A percentile compares a stretch with the other conserved stretches of the same genome.
These are phyloP conservation scores for Lasioglossum calceatum DNA, from an alignment of 2,888 invertebrate species.

Conservation along the genomic window DNA sequence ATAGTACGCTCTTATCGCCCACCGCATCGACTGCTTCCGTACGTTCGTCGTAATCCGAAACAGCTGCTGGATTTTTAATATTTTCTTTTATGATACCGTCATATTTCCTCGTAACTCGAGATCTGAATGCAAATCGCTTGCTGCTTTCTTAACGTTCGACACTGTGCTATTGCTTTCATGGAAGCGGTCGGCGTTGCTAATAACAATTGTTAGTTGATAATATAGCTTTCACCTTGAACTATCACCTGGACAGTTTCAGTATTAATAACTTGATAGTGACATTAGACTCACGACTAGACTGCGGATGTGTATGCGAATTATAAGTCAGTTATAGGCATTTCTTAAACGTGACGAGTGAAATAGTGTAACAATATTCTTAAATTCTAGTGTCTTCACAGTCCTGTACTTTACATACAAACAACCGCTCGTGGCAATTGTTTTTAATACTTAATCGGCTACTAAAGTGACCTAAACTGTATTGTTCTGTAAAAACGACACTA, in stretches of 20 bases:
- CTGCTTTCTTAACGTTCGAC: neutral
- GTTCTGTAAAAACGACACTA: too few species aligned
- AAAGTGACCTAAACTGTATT: too few species aligned
- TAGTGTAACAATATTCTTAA: too few species aligned
- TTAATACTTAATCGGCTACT: too few species aligned
- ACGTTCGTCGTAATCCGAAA: neutral
- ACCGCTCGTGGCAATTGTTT: too few species aligned
- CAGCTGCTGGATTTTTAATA: conserved; percentile 4
- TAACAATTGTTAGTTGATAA: neutral
- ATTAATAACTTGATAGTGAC: neutral
- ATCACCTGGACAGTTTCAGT: neutral
- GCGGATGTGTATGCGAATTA: too few species aligned
- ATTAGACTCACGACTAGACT: too few species aligned
- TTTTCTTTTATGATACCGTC: neutral
- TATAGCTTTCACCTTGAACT: neutral
- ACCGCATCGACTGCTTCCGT: neutral
- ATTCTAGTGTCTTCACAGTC: too few species aligned
- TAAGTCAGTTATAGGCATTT: too few species aligned
- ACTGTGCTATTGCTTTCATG: neutral
- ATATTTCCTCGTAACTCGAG: neutral
- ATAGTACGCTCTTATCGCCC: neutral
- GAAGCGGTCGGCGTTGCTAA: neutral
- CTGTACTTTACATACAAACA: too few species aligned
- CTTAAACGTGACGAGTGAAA: too few species aligned
- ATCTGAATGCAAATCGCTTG: neutral